Base-by-base conservation (phyloP, 1,140 invertebrate species). In the Trichonephila clavipes region DNA sequence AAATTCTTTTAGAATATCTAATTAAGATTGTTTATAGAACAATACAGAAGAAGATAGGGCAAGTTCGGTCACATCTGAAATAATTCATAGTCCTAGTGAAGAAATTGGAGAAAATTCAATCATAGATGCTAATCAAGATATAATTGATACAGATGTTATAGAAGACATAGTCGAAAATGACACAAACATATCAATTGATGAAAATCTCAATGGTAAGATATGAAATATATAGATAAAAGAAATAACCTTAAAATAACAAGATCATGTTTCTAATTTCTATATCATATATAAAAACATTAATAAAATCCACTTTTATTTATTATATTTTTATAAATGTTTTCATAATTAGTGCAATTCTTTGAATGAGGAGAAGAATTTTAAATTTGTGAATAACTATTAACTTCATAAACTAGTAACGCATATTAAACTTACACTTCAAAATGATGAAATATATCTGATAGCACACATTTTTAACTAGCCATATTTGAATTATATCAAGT, bases 1-100 rank as follows among this genome's bases (percentile, higher is more conserved):
- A 66, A 21, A 66, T 66, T 69, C 10, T 28, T 69, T 8, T 3
- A 14, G 14, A 69, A 69, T 69, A 12, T 69, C n/a, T 24, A 24
- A 69, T 14, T 12, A 24, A 24, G 21, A 28, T 24, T 69, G 10
- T 66, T 61, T 64, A 21, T 66, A 88, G 86, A 88, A 88, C 44
- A 8, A 62, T 64, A 88, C 51, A 64, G 86, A 88, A 34, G 85
- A 87, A 64, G 86, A 88, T 64, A 12, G 34, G 10, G 86, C 19
- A 61, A 88, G 86, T 34, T 88, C 61, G 19, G 51, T 88, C 14
- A 59, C 34, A 44, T 88, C 86, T n/a, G 86, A 88, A 66, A 10
- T 85, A 16, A 58, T 61, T 28, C 44, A 85, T 59, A 85, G 62
- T 10, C 34, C 28, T 24, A 66, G 44, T n/a, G 88, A 89, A 72